Evolutionary conservation across 1,140 invertebrate species (phyloP).

Genomic region (Oncopodura yosiiana): DNA sequence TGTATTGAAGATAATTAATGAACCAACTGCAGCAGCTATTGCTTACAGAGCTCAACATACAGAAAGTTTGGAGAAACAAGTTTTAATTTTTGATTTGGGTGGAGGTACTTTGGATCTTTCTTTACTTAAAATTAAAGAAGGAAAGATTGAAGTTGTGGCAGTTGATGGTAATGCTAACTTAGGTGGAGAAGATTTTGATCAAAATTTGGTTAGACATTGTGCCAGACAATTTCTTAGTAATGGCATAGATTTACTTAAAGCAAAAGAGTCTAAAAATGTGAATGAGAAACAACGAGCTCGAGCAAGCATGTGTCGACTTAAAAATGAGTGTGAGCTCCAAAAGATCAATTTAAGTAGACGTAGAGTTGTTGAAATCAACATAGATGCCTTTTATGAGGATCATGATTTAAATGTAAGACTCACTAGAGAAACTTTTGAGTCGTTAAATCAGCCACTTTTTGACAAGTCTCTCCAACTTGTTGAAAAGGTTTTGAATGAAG

Average conservation of each 20-base stretch:
- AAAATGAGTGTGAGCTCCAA: constrained; percentile 16
- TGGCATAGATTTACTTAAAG: constrained; percentile 44
- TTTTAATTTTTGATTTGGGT: constrained; percentile 42
- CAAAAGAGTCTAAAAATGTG: constrained; percentile 1
- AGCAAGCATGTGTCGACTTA: constrained; percentile 6
- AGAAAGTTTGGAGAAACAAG: constrained; percentile 50
- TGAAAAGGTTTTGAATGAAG: constrained; percentile 48
- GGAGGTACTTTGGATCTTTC: constrained; percentile 52
- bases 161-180: constrained; percentile 41
- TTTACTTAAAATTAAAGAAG: constrained; percentile 48
- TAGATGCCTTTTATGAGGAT: constrained; percentile 11
- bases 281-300: not conserved
- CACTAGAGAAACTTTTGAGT: constrained; percentile 18
- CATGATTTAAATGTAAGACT: constrained; percentile 3
- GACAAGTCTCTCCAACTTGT: constrained; percentile 51
- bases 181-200: constrained; percentile 40
- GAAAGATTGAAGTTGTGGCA: constrained; percentile 41
- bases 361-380: constrained; percentile 21
- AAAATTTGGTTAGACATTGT: constrained; percentile 37
- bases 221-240: constrained; percentile 49
- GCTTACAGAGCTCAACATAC: constrained; percentile 98
- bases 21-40: constrained; percentile 97
- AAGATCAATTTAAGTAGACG: constrained; percentile 4
- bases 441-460: constrained; percentile 36
- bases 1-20: constrained; percentile 98